Percentiles rank a stretch among this genome's conserved stretches.
Conservation (phyloP, 2,113 vertebrate species). For the Ceratotherium simum region DNA sequence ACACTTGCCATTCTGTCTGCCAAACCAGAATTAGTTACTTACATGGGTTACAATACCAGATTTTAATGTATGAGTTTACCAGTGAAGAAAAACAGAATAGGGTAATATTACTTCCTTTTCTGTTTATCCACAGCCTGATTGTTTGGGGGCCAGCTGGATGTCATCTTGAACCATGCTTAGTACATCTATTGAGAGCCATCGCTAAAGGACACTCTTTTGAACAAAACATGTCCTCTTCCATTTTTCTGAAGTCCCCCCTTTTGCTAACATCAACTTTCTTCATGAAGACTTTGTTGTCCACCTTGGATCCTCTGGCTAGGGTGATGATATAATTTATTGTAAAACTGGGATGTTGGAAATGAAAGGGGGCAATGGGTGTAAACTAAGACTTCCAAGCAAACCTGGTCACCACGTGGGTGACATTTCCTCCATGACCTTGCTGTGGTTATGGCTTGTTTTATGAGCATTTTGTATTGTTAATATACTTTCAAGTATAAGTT, state of each 20-base stretch:
- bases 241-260: neutral
- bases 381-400: neutral
- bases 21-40: slow-evolving; percentile 16
- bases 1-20: neutral
- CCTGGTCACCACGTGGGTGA: neutral
- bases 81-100: neutral
- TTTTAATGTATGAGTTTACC: neutral
- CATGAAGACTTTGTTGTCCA: neutral
- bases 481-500: neutral
- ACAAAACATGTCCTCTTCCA: neutral
- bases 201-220: neutral
- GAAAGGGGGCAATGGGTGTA: neutral
- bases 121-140: neutral
- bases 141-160: neutral
- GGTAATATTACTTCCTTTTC: neutral
- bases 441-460: slow-evolving; percentile 8
- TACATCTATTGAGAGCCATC: neutral
- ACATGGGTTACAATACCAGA: neutral
- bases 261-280: neutral
- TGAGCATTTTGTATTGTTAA: neutral
- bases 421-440: neutral
- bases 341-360: neutral
- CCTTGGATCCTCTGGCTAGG: neutral
- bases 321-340: neutral
- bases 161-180: neutral